Percentiles rank a stretch among this genome's conserved stretches.
phyloP scores from a whole-genome alignment of 2,888 invertebrate species.

The Callosobruchus maculatus region DNA sequence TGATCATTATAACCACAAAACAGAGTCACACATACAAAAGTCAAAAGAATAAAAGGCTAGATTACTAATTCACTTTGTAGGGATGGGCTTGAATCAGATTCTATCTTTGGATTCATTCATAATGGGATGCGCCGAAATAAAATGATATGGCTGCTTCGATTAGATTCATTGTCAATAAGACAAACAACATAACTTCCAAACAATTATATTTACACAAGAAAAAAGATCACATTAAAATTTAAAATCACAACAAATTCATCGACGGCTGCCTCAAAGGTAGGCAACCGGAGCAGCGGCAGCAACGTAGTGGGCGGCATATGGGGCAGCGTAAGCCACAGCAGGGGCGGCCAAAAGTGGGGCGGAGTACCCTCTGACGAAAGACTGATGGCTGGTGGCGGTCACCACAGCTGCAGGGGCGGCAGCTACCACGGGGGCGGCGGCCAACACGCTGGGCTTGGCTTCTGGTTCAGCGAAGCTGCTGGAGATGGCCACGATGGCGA shows the following conservation, averaged over 20 bases:
- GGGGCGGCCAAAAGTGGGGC: slow-evolving; percentile 39
- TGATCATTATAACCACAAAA: too few relatives aligned
- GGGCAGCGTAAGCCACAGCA: slow-evolving; percentile 36
- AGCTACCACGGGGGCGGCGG: slow-evolving; percentile 31
- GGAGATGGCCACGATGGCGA: slow-evolving; percentile 8
- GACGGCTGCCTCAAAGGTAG: background rate
- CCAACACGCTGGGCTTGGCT: slow-evolving; percentile 37
- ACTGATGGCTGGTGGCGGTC: slow-evolving; percentile 64
- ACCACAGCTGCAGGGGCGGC: slow-evolving; percentile 46
- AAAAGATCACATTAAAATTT: too few relatives aligned
- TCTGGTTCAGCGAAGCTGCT: slow-evolving; percentile 28
- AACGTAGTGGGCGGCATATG: slow-evolving; percentile 18
- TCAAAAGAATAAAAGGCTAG: too few relatives aligned
- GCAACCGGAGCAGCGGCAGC: slow-evolving; percentile 44
- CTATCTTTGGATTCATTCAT: too few relatives aligned
- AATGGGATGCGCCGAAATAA: too few relatives aligned
- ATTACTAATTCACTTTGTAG: too few relatives aligned
- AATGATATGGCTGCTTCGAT: too few relatives aligned
- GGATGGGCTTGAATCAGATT: too few relatives aligned
- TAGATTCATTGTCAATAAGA: background rate
- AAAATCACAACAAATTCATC: background rate
- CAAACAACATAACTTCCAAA: background rate
- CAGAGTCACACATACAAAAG: too few relatives aligned
- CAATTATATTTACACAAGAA: background rate
- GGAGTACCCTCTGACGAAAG: slow-evolving; percentile 49